These are phyloP conservation scores for Drosophila anceps DNA, from an alignment of 2,888 invertebrate genomes.

Conservation along the genomic window DNA sequence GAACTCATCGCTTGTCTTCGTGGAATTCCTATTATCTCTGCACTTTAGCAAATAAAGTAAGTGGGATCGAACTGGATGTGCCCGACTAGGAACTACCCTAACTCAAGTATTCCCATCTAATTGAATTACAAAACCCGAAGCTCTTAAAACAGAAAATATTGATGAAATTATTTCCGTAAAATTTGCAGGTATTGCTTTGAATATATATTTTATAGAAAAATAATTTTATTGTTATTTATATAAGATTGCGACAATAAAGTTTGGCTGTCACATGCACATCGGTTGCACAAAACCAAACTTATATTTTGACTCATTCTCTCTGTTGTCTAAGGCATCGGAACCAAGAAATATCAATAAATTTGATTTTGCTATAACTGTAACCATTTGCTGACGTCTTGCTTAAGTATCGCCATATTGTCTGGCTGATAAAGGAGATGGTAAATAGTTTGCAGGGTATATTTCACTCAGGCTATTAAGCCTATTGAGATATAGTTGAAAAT, in stretches of 20 bases:
- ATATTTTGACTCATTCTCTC: too few species aligned
- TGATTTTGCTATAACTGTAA: background rate
- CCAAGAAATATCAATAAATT: too few species aligned
- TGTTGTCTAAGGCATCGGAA: too few species aligned
- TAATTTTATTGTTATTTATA: too few species aligned
- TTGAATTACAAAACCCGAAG: too few species aligned
- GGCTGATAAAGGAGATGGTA: background rate
- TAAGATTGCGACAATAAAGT: too few species aligned
- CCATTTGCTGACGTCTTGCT: background rate
- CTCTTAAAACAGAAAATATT: too few species aligned
- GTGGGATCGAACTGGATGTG: background rate
- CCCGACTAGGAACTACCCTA: background rate
- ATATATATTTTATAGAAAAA: too few species aligned
- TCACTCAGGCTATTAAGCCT: background rate
- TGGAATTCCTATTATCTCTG: background rate
- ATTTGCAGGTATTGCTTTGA: too few species aligned
- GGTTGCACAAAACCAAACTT: too few species aligned
- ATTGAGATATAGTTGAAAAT: background rate
- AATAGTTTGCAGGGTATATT: background rate
- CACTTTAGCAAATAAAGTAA: background rate
- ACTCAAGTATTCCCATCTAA: background rate
- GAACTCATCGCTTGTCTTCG: background rate
- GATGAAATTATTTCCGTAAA: too few species aligned
- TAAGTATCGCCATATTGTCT: background rate
- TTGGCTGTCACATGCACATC: too few species aligned